Percentiles rank a stretch among this genome's conserved stretches.
Conservation (phyloP, 2,888 invertebrate species). For the Monochamus alternatus region DNA sequence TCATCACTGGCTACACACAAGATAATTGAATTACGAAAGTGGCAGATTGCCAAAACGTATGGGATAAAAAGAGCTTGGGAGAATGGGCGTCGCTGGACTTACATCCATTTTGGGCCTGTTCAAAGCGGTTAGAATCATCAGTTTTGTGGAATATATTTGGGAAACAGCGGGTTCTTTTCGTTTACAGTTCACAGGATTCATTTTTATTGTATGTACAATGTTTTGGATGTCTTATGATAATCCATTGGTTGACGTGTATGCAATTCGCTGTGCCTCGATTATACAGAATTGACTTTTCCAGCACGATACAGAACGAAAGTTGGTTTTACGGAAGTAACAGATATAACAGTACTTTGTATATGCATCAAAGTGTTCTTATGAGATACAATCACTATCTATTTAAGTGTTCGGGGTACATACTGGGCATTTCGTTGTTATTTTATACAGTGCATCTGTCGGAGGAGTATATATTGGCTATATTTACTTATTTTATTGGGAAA, state of each 20-base stretch:
- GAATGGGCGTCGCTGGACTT: too few species aligned
- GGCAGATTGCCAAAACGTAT: conserved; percentile 23
- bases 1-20: conserved; percentile 47
- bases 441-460: background rate
- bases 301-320: too few species aligned
- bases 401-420: background rate
- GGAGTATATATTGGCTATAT: background rate
- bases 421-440: background rate
- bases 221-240: background rate
- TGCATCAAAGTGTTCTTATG: too few species aligned
- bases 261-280: background rate
- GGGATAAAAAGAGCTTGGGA: too few species aligned
- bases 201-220: background rate
- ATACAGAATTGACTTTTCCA: background rate
- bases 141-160: background rate
- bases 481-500: conserved; percentile 22
- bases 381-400: background rate
- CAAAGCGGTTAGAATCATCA: background rate
- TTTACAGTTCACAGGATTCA: background rate
- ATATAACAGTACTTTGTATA: too few species aligned
- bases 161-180: background rate
- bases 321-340: too few species aligned
- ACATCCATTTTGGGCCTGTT: background rate
- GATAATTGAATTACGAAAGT: conserved; percentile 42
- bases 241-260: conserved; percentile 1